Base-by-base conservation (phyloP, 2,888 invertebrate genomes). In the Leptinotarsa peninsularis region DNA sequence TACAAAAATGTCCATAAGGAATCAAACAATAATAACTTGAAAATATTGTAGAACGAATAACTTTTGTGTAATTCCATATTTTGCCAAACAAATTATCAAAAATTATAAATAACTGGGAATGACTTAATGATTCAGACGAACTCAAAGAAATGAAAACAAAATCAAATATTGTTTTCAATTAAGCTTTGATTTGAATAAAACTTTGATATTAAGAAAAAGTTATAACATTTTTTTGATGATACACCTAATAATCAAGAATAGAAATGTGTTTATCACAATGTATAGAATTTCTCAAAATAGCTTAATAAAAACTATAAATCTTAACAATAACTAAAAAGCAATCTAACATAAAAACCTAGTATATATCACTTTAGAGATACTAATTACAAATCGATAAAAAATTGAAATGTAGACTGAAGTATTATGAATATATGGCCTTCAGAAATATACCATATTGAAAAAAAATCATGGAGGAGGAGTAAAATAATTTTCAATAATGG, bases 311-410 rank as follows among this genome's bases (percentile, higher is more conserved):
- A 71, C 23, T 74, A 70, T 56, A 49, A 74, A 70, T 68, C 70
- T 70, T 74, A 70, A 70, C 70, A 71, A 50, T 71, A 76, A 70
- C 67, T 58, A 71, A 71, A 49, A n/a, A 69, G 49, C 66, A 56
- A 67, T 67, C 66, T 56, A 71, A 58, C 66, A 74, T 74, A 49
- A 72, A 21, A 72, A 72, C 49, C 66, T 69, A 72, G 66, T 69
- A 72, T 72, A 72, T 75, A 67, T 75, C 75, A 75, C 75, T 75
- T 68, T 66, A 75, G 68, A 52, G 63, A 66, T 75, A 49, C 15
- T 18, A 73, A 49, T 27, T 17, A 58, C 56, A 67, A 52, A 60
- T 67, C 67, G 33, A 63, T 17, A 33, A 33, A 33, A n/a, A 43
- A 63, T 63, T 2, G 2, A 43, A 63, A 63, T 1, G n/a, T 63